These are phyloP conservation scores for Cottoperca gobio DNA, from an alignment of 2,797 vertebrate species.

Conservation along the genomic window DNA sequence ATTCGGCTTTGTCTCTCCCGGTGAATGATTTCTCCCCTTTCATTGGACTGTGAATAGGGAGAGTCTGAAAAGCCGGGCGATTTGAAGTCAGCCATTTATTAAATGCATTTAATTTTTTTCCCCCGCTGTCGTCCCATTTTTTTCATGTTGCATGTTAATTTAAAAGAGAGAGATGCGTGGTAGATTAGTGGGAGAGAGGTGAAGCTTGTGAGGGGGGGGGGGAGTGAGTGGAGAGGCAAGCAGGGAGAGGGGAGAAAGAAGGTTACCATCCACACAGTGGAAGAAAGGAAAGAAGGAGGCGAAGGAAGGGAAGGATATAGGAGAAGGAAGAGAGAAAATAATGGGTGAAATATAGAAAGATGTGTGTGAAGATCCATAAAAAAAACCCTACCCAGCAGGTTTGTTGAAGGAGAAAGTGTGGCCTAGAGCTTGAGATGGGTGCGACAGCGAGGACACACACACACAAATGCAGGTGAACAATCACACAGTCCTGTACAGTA, in stretches of 20 bases:
- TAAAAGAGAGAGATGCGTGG: constrained; percentile 79
- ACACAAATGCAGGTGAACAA: neutral
- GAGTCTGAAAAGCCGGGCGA: constrained; percentile 84
- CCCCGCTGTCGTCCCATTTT: constrained; percentile 60
- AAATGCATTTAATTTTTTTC: constrained; percentile 85
- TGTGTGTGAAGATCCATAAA: constrained; percentile 31
- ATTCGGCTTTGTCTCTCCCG: constrained; percentile 92
- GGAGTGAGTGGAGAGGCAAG: constrained; percentile 16
- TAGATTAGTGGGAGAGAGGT: constrained; percentile 75
- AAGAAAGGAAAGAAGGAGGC: constrained; percentile 24
- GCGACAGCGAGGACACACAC: neutral
- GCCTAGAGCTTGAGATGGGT: constrained; percentile 29
- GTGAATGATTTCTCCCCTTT: constrained; percentile 88
- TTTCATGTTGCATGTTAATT: constrained; percentile 82
- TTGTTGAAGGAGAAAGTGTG: constrained; percentile 24
- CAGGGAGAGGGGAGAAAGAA: constrained; percentile 35
- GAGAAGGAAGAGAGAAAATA: constrained; percentile 25
- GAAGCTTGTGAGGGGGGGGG: constrained; percentile 28
- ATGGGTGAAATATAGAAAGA: constrained; percentile 32
- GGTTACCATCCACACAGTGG: constrained; percentile 27
- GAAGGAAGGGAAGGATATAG: neutral
- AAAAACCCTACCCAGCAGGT: neutral
- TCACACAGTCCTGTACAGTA: constrained; percentile 21
- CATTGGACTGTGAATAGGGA: constrained; percentile 87
- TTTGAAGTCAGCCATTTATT: constrained; percentile 89